phyloP scores from a whole-genome alignment of 1,140 invertebrate genomes.

The Solenopsis invicta region DNA sequence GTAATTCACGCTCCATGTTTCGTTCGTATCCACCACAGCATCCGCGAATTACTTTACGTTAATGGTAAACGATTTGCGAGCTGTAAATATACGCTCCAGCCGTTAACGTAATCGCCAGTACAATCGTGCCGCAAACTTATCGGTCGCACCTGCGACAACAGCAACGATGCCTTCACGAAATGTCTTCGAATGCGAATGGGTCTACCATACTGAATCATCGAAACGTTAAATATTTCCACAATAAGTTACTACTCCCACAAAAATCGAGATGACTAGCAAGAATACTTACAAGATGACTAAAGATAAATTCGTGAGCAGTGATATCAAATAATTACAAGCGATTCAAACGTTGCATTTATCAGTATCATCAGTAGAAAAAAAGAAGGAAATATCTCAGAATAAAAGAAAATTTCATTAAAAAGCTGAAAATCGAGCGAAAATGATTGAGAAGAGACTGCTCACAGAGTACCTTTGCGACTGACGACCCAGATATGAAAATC shows the following conservation, averaged over 20 bases:
- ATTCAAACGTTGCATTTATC: not conserved
- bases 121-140: conserved; percentile 56
- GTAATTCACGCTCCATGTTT: not conserved
- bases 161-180: conserved; percentile 37
- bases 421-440: not conserved
- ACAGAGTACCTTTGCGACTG: conserved; percentile 12
- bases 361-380: not conserved
- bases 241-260: not conserved
- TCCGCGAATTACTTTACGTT: conserved; percentile 32
- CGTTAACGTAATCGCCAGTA: conserved; percentile 53
- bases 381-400: not conserved
- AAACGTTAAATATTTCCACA: not conserved
- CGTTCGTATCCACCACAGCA: conserved; percentile 9
- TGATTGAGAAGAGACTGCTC: conserved; percentile 7
- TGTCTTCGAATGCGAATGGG: conserved; percentile 19
- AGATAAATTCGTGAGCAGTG: not conserved
- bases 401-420: not conserved
- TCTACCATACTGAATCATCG: conserved; percentile 2
- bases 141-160: conserved; percentile 62
- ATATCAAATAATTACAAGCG: not conserved
- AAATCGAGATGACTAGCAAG: not conserved
- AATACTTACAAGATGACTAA: not conserved
- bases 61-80: conserved; percentile 47
- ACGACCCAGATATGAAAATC: conserved; percentile 81
- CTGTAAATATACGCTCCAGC: conserved; percentile 40